Evolutionary conservation across 2,888 invertebrate genomes (phyloP), one percentile per base, ranked within the genome.

Genomic region (Ophion costatus): DNA sequence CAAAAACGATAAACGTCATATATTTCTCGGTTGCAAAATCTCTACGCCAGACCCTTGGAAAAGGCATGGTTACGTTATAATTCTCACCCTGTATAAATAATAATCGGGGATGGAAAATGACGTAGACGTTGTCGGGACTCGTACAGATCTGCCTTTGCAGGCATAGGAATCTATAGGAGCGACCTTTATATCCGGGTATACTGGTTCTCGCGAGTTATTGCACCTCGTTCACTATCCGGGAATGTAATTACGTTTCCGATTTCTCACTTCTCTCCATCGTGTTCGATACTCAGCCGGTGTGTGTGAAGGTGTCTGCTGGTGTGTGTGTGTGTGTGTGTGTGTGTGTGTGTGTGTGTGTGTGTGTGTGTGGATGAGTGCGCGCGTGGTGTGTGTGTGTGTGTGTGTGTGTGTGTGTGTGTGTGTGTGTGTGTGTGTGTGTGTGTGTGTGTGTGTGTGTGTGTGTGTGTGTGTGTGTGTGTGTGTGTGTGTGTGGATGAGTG

Each of bases 201-300:
- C 70, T 63, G 51, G 71, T 38, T 63, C 14, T 51, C n/a, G 7
- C 61, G 81, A 85, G 80, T 82, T 82, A 82, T 82, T 73, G 79
- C 82, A 42, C 74, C 79, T 80, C 85, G 75, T 80, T 82, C 75
- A 79, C 56, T 70, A 79, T 67, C 80, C 75, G 67, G 85, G 82
- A 85, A 85, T 80, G 82, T 82, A 85, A 84, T 85, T 85, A 79
- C 84, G 76, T 82, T 80, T 80, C 85, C 82, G 79, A 80, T 82
- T 85, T 82, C 82, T 82, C 82, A 67, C 76, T 76, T 85, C 82
- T 69, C 73, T 29, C 61, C 69, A 63, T 71, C 76, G 80, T 59
- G n/a, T n/a, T n/a, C n/a, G n/a, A n/a, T n/a, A n/a, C n/a, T n/a
- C n/a, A n/a, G n/a, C n/a, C n/a, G n/a, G n/a, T n/a, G n/a, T n/a